Evolutionary conservation across 2,888 invertebrate genomes (phyloP), one percentile per base, ranked within the genome.

Genomic region (Drosophila percnosoma): DNA sequence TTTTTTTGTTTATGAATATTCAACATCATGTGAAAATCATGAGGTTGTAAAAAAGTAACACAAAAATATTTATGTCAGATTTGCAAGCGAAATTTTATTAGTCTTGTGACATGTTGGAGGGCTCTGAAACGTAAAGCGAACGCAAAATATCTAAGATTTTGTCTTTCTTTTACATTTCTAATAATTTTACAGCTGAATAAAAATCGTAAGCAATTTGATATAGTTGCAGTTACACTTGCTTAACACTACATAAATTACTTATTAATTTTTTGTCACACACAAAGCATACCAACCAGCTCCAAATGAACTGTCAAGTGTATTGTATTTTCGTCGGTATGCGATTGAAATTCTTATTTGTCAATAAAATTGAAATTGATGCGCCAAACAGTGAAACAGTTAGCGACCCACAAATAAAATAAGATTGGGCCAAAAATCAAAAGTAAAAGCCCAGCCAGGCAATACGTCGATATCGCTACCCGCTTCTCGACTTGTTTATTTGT

Each of bases 351-450:
- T 70, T 77, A 69, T 66, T 82, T 86, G 89, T 83, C 87, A 89
- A 89, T 87, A 87, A 87, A 87, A 89, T 90, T 84, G 89, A 89
- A 87, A 87, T 87, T 90, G 87, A 90, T 90, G 90, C 90, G 89
- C 65, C 84, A 83, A 87, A 89, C 81, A 78, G 71, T 57, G 70
- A 69, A 86, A 73, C 33, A 33, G 33, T 33, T 33, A 71, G 76
- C 87, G 70, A 64, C 68, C 83, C 74, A 68, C 68, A 83, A 81
- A 86, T 85, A 83, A 88, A 86, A 86, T 70, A 67, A 73, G 84
- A 83, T 76, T 72, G 75, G 64, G 64, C 24, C 57, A 68, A 73
- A 83, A 82, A 75, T 68, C 78, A 82, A 80, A 73, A 73, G 63
- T 53, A 59, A 77, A 73, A 55, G 55, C 45, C 40, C 65, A 73